Base-by-base conservation (phyloP, 2,888 invertebrate species). In the Portevinia maculata region DNA sequence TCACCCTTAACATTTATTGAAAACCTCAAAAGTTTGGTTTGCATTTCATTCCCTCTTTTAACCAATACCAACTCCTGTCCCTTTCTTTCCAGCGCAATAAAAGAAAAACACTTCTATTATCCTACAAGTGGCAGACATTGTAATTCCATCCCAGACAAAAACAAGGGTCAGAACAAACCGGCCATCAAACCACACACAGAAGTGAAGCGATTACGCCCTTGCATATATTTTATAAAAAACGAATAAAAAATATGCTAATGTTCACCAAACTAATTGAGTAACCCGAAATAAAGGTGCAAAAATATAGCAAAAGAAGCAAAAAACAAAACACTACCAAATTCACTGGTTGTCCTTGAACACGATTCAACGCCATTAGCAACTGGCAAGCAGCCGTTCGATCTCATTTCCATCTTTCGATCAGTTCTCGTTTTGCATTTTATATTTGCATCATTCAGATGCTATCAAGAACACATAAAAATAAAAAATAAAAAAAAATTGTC, bases 261-360 rank as follows among this genome's bases (percentile, higher is more conserved):
- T 19, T 28, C n/a, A 17, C 53, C 13, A 62, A 60, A 60, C 57
- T 39, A 50, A 69, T 39, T 69, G 57, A 65, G 37, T 44, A 21
- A 53, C 30, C 34, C 24, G 41, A 62, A 62, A 52, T 44, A 62
- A 50, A 32, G 41, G 64, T 41, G 65, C 46, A 60, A n/a, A 50
- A 21, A 57, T 11, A 46, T 50, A 30, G 28, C 30, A 71, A 59
- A 32, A 30, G 24, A 37, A n/a, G n/a, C n/a, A n/a, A n/a, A n/a
- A n/a, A n/a, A n/a, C n/a, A n/a, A n/a, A n/a, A n/a, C n/a, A 17
- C 15, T 9, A 28, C 19, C 13, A 48, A 60, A 50, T 57, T 64
- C 11, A 75, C 64, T 46, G 13, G 79, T 64, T 81, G 64, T 70
- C 79, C 79, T 81, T 81, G 79, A 70, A 41, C 9, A 55, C 34